Conservation (phyloP, 2,113 vertebrate genomes). For the Pomatostomus ruficeps region DNA sequence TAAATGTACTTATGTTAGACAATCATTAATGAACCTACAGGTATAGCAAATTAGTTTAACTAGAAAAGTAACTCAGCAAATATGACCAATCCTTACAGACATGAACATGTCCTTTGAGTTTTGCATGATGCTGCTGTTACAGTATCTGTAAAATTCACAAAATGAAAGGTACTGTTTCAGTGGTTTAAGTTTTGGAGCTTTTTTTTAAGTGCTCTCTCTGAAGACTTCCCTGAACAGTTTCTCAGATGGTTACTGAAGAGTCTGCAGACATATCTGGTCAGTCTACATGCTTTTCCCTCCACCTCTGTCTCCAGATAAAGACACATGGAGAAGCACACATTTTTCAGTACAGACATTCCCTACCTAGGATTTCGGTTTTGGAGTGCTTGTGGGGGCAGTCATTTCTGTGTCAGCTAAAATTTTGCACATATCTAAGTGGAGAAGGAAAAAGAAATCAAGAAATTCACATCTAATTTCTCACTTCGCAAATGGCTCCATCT, state of each 20-base stretch:
- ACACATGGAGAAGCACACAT: fast-evolving
- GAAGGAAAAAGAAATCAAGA: not conserved
- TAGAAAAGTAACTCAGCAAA: not conserved
- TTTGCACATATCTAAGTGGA: not conserved
- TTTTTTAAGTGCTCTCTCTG: not conserved
- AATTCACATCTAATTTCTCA: not conserved
- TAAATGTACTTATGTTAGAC: not conserved
- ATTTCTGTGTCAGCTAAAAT: not conserved
- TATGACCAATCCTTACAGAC: not conserved
- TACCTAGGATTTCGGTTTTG: not conserved
- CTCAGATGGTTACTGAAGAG: not conserved
- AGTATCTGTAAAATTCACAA: not conserved
- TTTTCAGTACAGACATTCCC: not conserved
- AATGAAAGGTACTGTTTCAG: not conserved
- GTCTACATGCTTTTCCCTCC: not conserved
- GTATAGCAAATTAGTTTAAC: not conserved
- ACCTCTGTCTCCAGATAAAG: not conserved
- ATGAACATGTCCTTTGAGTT: not conserved
- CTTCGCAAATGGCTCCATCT: not conserved
- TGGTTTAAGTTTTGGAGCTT: not conserved
- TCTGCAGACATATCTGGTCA: not conserved
- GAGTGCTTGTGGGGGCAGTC: not conserved
- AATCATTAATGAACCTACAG: not conserved
- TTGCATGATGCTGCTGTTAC: not conserved
- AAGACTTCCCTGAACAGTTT: not conserved